Evolutionary conservation across 1,140 invertebrate genomes (phyloP), one percentile per base, ranked within the genome.

Genomic region (Leptinotarsa texana): DNA sequence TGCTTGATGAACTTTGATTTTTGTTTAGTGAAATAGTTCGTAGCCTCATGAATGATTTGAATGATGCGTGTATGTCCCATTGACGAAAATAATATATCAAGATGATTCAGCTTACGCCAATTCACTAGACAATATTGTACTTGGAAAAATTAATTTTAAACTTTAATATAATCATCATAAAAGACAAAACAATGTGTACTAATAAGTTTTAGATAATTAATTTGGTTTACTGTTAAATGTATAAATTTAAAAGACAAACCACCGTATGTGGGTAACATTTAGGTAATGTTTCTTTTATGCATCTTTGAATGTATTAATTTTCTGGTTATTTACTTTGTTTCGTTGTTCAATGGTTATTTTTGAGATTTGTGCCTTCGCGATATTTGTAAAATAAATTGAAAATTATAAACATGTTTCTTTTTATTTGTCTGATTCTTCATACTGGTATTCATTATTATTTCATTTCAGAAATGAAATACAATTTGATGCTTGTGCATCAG

Each of bases 341-440:
- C 73, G 78, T 79, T 81, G 73, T 74, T 81, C 80, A 78, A 80
- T 80, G 78, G 70, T 75, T 76, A 78, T 75, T 82, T 82, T 83
- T 82, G 78, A 83, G 81, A 83, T 82, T 83, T 83, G 82, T 83
- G 81, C 82, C 82, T 83, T 83, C 76, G 82, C 82, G 76, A 83
- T 79, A 81, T 83, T 83, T 83, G 80, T 83, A 81, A 83, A 83
- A 82, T 82, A 83, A 82, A 82, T 42, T 42, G 33, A 42, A 42
- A 42, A 42, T 42, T 42, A 11, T 42, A 42, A 11, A 42, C 33
- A 42, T 42, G 33, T 42, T 42, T 42, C 8, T 42, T 42, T 42
- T 42, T 33, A 42, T 42, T 42, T 42, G 8, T 2, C 33, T 42
- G 33, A 2, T 42, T 42, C 33, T 42, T 42, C 33, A 42, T 42